These are phyloP conservation scores for Rhagoletis pomonella DNA, from an alignment of 1,140 invertebrate species.

Conservation along the genomic window DNA sequence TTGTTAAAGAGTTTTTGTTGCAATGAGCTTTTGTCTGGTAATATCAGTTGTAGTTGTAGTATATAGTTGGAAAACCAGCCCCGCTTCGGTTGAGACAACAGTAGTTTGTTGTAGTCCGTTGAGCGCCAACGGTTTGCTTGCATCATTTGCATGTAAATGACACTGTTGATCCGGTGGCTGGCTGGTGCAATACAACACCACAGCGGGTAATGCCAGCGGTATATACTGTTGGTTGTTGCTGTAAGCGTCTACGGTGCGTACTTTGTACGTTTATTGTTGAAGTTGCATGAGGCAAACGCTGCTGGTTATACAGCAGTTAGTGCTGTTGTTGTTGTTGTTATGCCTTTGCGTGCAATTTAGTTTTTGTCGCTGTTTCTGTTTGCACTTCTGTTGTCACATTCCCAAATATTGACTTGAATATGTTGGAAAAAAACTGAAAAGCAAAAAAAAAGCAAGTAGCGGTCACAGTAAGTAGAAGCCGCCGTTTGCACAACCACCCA, in stretches of 20 bases:
- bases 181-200: conserved; percentile 2
- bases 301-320: no score
- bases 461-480: no score
- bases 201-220: background rate
- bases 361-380: background rate
- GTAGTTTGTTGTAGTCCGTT: conserved; percentile 5
- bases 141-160: conserved; percentile 52
- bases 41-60: background rate
- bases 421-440: background rate
- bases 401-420: conserved; percentile 31
- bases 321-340: background rate
- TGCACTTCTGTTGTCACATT: conserved; percentile 16
- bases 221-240: background rate
- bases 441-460: no score
- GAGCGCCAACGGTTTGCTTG: conserved; percentile 14
- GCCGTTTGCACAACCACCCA: no score
- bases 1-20: background rate
- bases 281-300: background rate
- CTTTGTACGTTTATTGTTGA: background rate
- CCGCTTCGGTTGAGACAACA: no score
- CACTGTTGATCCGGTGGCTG: conserved; percentile 34
- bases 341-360: background rate
- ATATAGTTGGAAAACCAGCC: no score
- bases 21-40: background rate
- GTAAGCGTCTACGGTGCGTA: background rate